Base-by-base conservation (phyloP, 2,113 vertebrate genomes). In the Columba janthina region DNA sequence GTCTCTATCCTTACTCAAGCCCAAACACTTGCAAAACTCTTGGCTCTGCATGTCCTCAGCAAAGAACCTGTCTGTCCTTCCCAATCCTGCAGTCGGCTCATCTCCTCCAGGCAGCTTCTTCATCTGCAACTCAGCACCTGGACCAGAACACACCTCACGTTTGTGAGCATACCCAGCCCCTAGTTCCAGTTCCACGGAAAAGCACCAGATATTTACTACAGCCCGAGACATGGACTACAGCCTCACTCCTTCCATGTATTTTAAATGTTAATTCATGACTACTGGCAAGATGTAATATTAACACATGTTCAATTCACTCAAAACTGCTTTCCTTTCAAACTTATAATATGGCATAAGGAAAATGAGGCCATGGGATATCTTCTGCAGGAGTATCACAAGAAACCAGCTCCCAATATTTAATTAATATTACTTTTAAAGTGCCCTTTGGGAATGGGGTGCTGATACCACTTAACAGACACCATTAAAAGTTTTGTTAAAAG, bases 211-310 rank as follows among this genome's bases (percentile, higher is more conserved):
- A 73, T 65, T 36, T 64, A 15, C 18, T 36, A 16, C 19, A 73
- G 21, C 14, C 6, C 5, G 2, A 56, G 19, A n/a, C 11, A 20
- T 4, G 0, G 25, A 40, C 17, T 5, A 15, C 10, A 67, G 64
- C 26, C 16, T 34, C 16, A 4, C 11, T 73, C 17, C 40, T 36
- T 25, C 44, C 19, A 31, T 4, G 10, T 48, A 53, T 11, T 87
- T 76, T 28, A 65, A 75, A 40, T 46, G 56, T 11, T 64, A 69
- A 25, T 53, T 70, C 10, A 53, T 2, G 3, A 28, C 44, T 67
- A 29, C 42, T 71, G 54, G 17, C 71, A 34, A 75, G 28, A 67
- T 34, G 75, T 48, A 31, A 7, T 2, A 87, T 76, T 53, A 89
- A 61, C 32, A 65, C 5, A 3, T 2, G 9, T 29, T 85, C 48